Percentiles rank a stretch among this genome's conserved stretches.
Conservation (phyloP, 2,113 vertebrate genomes). For the Romanogobio albipinnatus region DNA sequence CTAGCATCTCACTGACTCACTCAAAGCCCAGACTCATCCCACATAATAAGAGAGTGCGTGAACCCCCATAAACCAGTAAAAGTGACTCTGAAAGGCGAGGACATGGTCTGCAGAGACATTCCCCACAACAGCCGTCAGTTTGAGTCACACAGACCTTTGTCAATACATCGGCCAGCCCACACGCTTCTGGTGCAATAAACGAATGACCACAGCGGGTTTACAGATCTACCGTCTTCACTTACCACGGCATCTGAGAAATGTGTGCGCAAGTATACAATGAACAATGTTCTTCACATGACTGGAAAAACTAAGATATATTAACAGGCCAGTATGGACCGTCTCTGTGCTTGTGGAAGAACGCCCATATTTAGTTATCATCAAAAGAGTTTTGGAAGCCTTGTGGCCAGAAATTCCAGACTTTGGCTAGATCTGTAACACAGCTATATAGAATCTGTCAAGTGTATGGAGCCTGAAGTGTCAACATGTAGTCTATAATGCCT, state of each 20-base stretch:
- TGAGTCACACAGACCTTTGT: conserved; percentile 18
- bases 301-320: neutral
- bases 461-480: conserved; percentile 47
- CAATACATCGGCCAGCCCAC: conserved; percentile 16
- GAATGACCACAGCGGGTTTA: conserved; percentile 18
- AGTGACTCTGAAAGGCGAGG: conserved; percentile 24
- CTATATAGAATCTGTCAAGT: conserved; percentile 42
- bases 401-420: conserved; percentile 18
- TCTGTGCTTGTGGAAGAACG: neutral
- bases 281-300: neutral
- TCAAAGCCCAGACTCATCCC: conserved; percentile 56
- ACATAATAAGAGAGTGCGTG: conserved; percentile 65
- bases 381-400: neutral
- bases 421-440: conserved; percentile 10
- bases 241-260: conserved; percentile 7
- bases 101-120: conserved; percentile 36
- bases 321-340: neutral
- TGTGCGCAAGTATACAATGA: neutral
- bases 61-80: conserved; percentile 40
- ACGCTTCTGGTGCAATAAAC: conserved; percentile 14
- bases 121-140: conserved; percentile 21
- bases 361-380: neutral
- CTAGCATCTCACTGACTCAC: conserved; percentile 54
- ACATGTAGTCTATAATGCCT: conserved; percentile 65
- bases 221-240: neutral